These are phyloP conservation scores for Gadopsis bispinosus DNA, from an alignment of 2,797 vertebrate species.

Conservation along the genomic window DNA sequence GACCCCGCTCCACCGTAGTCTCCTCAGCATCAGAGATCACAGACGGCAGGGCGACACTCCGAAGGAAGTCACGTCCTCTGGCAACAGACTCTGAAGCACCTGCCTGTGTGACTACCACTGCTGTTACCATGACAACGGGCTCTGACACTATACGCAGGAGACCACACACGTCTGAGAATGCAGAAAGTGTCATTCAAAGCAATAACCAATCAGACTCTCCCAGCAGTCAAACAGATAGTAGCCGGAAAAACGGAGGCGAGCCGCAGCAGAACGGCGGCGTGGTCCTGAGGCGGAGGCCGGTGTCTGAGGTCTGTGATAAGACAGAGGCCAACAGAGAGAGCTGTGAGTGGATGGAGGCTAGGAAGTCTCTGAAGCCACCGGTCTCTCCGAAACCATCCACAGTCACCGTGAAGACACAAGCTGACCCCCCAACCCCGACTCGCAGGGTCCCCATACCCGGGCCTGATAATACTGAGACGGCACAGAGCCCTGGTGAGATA, in stretches of 20 bases:
- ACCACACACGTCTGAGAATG: slow-evolving; percentile 65
- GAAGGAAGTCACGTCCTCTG: slow-evolving; percentile 82
- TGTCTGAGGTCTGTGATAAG: slow-evolving; percentile 84
- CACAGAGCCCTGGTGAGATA: slow-evolving; percentile 88
- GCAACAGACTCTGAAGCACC: slow-evolving; percentile 79
- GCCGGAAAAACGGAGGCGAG: slow-evolving; percentile 46
- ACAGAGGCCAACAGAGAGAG: slow-evolving; percentile 67
- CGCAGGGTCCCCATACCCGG: slow-evolving; percentile 91
- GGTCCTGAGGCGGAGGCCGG: slow-evolving; percentile 82
- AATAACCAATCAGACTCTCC: slow-evolving; percentile 65
- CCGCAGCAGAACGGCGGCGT: slow-evolving; percentile 78
- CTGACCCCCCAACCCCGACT: slow-evolving; percentile 87
- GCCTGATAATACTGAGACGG: slow-evolving; percentile 81
- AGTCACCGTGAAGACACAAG: slow-evolving; percentile 81
- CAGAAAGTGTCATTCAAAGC: slow-evolving; percentile 56
- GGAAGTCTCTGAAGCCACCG: slow-evolving; percentile 89
- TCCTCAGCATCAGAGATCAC: slow-evolving; percentile 73
- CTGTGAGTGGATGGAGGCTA: slow-evolving; percentile 83
- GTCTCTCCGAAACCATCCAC: slow-evolving; percentile 93
- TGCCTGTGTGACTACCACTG: slow-evolving; percentile 78
- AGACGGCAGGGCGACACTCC: slow-evolving; percentile 84
- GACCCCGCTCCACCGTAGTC: slow-evolving; percentile 79
- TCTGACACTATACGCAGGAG: slow-evolving; percentile 90
- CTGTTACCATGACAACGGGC: slow-evolving; percentile 83
- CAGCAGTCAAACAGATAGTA: slow-evolving; percentile 35